These are phyloP conservation scores for Drosophila bocki DNA, from an alignment of 1,140 invertebrate species.

Conservation along the genomic window DNA sequence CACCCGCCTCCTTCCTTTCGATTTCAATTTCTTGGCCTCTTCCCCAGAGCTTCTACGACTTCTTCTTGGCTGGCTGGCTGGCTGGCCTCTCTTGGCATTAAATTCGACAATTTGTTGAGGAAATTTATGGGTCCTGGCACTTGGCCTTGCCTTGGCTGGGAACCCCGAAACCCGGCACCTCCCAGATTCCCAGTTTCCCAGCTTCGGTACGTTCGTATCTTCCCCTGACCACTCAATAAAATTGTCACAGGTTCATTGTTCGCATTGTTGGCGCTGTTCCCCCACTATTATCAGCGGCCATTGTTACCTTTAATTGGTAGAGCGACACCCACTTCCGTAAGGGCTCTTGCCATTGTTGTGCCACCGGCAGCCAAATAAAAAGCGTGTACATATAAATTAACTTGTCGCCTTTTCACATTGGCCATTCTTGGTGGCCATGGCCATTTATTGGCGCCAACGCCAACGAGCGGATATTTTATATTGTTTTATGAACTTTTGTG, in stretches of 20 bases:
- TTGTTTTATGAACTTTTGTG: conserved; percentile 74
- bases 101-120: conserved; percentile 71
- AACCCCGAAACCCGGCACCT: conserved; percentile 31
- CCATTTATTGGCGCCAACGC: conserved; percentile 30
- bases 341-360: conserved; percentile 26
- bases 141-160: conserved; percentile 49
- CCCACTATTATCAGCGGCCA: conserved; percentile 61
- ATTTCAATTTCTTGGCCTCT: conserved; percentile 59
- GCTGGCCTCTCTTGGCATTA: conserved; percentile 51
- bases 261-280: conserved; percentile 54
- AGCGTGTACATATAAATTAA: conserved; percentile 68
- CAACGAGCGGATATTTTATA: conserved; percentile 63
- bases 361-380: conserved; percentile 15
- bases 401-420: conserved; percentile 71
- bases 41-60: background rate
- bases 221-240: conserved; percentile 72
- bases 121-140: conserved; percentile 64
- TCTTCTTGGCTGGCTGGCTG: conserved; percentile 1
- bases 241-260: conserved; percentile 76
- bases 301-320: conserved; percentile 78
- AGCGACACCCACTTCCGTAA: conserved; percentile 32
- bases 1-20: conserved; percentile 29
- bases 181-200: conserved; percentile 1
- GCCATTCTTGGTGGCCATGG: conserved; percentile 64
- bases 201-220: conserved; percentile 8